A percentile compares a stretch with the other conserved stretches of the same genome.
Conservation (phyloP, 1,140 invertebrate genomes). For the Pseudomyrmex flavicornis region DNA sequence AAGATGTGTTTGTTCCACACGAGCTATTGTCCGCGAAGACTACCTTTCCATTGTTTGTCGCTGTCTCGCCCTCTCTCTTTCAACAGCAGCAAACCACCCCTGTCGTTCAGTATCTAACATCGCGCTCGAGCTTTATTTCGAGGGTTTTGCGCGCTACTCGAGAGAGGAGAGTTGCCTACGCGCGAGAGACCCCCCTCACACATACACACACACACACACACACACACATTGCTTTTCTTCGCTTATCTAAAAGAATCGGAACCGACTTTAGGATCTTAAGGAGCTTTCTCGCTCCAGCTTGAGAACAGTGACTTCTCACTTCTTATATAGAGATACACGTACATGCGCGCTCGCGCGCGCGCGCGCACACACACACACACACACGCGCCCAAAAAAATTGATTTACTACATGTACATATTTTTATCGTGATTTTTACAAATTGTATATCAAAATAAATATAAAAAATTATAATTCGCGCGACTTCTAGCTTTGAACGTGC, state of each 20-base stretch:
- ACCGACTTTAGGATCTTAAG: slow-evolving; percentile 53
- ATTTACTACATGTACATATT: not conserved
- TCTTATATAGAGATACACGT: not conserved
- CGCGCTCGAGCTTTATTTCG: slow-evolving; percentile 62
- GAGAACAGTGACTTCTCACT: slow-evolving; percentile 48
- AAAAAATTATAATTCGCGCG: not conserved
- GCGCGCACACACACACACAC: not conserved
- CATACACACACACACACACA: too few species aligned
- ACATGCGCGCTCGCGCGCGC: not conserved
- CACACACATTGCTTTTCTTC: slow-evolving; percentile 39
- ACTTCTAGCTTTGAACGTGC: too few species aligned
- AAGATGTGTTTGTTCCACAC: slow-evolving; percentile 85
- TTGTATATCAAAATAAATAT: not conserved
- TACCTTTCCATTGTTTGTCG: slow-evolving; percentile 83
- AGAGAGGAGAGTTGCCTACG: slow-evolving; percentile 52
- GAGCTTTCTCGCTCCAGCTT: too few species aligned
- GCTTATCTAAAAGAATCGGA: slow-evolving; percentile 44
- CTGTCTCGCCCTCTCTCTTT: slow-evolving; percentile 75
- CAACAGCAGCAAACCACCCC: slow-evolving; percentile 67
- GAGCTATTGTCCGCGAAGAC: slow-evolving; percentile 82
- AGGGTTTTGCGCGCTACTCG: slow-evolving; percentile 49
- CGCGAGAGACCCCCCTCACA: slow-evolving; percentile 8
- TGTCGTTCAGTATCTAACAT: slow-evolving; percentile 74
- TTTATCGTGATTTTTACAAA: not conserved
- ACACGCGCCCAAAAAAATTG: slow-evolving; percentile 30